phyloP scores from a whole-genome alignment of 2,888 invertebrate genomes.

The Dasysyrphus tricinctus region DNA sequence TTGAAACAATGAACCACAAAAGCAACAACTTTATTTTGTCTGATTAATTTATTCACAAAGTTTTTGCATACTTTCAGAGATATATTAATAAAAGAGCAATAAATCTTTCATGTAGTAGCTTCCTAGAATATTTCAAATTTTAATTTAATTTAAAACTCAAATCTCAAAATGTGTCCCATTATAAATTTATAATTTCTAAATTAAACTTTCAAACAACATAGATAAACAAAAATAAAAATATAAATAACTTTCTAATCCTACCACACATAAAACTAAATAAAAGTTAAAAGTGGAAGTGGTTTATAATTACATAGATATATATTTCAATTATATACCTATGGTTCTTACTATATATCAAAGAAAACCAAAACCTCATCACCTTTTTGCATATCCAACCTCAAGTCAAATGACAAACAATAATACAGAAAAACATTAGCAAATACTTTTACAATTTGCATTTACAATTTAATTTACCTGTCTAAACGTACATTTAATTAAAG shows the following conservation, averaged over 20 bases:
- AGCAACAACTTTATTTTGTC: too few species aligned
- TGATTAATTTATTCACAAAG: too few species aligned
- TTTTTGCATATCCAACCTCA: slow-evolving; percentile 15
- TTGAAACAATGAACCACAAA: too few species aligned
- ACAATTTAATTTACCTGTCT: slow-evolving; percentile 69
- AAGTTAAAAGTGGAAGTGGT: slow-evolving; percentile 9
- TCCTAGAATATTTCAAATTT: background rate
- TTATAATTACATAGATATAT: too few species aligned
- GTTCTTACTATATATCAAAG: background rate
- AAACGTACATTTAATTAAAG: slow-evolving; percentile 70
- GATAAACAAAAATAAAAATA: background rate
- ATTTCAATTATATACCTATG: background rate
- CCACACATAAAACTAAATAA: background rate
- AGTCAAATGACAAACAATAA: slow-evolving; percentile 38
- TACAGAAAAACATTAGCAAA: slow-evolving; percentile 44
- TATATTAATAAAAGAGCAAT: too few species aligned
- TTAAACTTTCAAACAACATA: slow-evolving; percentile 1
- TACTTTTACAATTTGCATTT: slow-evolving; percentile 68
- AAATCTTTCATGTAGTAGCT: too few species aligned
- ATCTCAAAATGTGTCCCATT: background rate
- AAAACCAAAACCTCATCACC: background rate
- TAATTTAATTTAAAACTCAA: background rate
- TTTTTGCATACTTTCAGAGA: too few species aligned
- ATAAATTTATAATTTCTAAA: slow-evolving; percentile 3
- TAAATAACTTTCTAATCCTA: background rate